Base-by-base conservation (phyloP, 2,797 vertebrate genomes). In the Naso thynnoides region DNA sequence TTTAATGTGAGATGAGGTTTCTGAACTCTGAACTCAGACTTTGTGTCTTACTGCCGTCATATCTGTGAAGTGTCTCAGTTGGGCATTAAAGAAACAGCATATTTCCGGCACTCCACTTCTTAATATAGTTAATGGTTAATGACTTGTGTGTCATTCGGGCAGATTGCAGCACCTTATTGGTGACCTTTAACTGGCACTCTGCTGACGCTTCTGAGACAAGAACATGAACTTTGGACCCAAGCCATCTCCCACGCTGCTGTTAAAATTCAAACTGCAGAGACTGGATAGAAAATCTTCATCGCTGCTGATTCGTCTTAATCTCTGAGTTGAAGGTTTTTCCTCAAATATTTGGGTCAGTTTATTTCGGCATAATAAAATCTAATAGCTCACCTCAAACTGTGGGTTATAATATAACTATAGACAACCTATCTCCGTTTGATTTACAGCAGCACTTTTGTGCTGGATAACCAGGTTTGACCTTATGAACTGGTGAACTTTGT, bases 101-200 rank as follows among this genome's bases (percentile, higher is more conserved):
- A 27, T 78, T 31, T 59, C 55, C 8, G 45, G 3, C 19, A 52
- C 19, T 27, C 79, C 23, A 69, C 57, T 45, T 70, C 64, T 77
- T 60, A 62, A 68, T 60, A 38, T 26, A 10, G 74, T 77, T 84
- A 80, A 87, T 81, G 58, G 76, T 89, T 87, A 84, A 88, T 84
- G 63, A 56, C 38, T 74, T 70, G n/a, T 29, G 72, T 45, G 74
- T 81, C 79, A n/a, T n/a, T 53, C 10, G 78, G 66, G 76, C 33
- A 61, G 73, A 66, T 80, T 10, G 5, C 29, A 19, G 8, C 5
- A 8, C 27, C 73, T 70, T 31, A 68, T 54, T 19, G 21, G 57
- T 72, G 70, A 82, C 76, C 79, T 88, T 83, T 82, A 26, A 63
- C 73, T 69, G 29, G 57, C 50, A 45, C 38, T 56, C 5, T 8